Base-by-base conservation (phyloP, 2,113 vertebrate genomes). In the Pogona vitticeps region DNA sequence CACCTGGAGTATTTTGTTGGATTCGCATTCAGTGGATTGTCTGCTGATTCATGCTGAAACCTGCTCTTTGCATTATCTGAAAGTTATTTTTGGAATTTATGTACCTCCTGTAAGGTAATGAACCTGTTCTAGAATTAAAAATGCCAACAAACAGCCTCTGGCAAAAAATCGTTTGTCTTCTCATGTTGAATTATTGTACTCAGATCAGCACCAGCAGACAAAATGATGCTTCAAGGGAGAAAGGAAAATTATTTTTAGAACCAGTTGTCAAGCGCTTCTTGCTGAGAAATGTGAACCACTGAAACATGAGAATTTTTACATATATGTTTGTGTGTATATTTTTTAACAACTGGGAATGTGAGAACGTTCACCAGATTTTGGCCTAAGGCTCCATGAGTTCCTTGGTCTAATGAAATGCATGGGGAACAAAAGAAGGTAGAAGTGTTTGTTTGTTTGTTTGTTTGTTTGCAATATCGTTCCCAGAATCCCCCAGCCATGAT, bases 131-230 rank as follows among this genome's bases (percentile, higher is more conserved):
- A 63, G 73, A 17, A 86, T 65, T 73, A 46, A 80, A 86, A 80
- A 56, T 38, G 80, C 31, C 75, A 70, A 86, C 63, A 86, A 81
- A 75, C 40, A 86, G 85, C 78, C 85, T 71, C 79, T 38, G 75
- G 85, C 40, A 75, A 75, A n/a, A 81, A 52, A 33, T 81, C 17
- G n/a, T 81, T 65, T 80, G 56, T 81, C 13, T 80, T 36, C 38
- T 17, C 78, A 81, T 65, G 56, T 38, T 86, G 68, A 73, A 6
- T 33, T 73, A 33, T 56, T 40, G 17, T 40, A 21, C 58, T 52
- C 70, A 63, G 68, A 75, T 75, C 58, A 81, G 33, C 13, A 52
- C 78, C 46, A 75, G 31, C 85, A 63, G 21, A 75, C 70, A 86
- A 86, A 86, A 33, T 81, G 40, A 46, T 61, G 68, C 58, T 73